Percentiles rank a stretch among this genome's conserved stretches.
Conservation (phyloP, 2,113 vertebrate genomes). For the Noturus placidus region DNA sequence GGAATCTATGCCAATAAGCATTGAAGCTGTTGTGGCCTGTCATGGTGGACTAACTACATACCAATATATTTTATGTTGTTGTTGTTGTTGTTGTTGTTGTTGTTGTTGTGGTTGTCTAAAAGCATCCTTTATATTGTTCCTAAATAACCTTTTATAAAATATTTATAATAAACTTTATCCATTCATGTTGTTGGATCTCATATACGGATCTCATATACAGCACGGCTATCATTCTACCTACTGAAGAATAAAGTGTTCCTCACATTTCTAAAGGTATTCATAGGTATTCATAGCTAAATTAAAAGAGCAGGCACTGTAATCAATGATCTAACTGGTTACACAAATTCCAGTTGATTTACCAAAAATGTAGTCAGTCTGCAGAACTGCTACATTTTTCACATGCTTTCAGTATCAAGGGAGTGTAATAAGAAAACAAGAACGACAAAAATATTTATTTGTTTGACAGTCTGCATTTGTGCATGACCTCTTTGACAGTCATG, state of each 20-base stretch:
- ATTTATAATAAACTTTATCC: not conserved
- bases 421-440: not conserved
- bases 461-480: not conserved
- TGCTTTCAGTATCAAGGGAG: not conserved
- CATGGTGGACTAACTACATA: not conserved
- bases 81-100: not conserved
- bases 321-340: not conserved
- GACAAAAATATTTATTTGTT: not conserved
- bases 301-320: not conserved
- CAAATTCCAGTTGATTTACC: not conserved
- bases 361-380: not conserved
- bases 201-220: not conserved
- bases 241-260: not conserved
- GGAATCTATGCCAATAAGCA: not conserved
- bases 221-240: not conserved
- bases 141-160: not conserved
- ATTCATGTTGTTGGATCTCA: not conserved
- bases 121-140: not conserved
- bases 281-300: not conserved
- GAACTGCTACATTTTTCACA: not conserved
- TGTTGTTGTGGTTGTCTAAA: not conserved
- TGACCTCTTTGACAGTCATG: slow-evolving; percentile 30
- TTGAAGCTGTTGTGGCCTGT: not conserved
- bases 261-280: not conserved
- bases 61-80: not conserved